phyloP scores from a whole-genome alignment of 1,140 invertebrate species.

The Pogonomyrmex barbatus region DNA sequence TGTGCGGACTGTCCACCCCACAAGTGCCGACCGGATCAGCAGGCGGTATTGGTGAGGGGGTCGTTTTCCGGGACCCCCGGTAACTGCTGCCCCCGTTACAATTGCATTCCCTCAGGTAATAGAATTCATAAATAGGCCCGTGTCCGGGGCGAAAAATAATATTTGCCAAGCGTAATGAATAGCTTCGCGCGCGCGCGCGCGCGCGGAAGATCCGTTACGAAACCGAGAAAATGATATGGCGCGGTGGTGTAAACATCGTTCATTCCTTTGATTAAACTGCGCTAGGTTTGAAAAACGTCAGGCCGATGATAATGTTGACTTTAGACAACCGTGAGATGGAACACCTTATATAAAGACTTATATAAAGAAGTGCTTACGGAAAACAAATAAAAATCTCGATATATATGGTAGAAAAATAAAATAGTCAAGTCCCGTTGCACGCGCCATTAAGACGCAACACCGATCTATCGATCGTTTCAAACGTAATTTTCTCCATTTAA shows the following conservation, averaged over 20 bases:
- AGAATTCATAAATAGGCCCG: slow-evolving; percentile 29
- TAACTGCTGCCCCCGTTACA: slow-evolving; percentile 69
- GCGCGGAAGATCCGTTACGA: slow-evolving; percentile 22
- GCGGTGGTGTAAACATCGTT: slow-evolving; percentile 9
- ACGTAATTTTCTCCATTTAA: background rate
- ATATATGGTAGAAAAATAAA: background rate
- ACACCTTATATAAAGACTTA: background rate
- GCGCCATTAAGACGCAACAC: background rate
- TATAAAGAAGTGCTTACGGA: background rate
- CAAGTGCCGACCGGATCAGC: slow-evolving; percentile 61
- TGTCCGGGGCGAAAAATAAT: slow-evolving; percentile 37
- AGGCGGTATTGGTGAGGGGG: slow-evolving; percentile 37
- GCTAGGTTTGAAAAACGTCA: background rate
- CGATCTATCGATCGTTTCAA: background rate
- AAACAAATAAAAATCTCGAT: slow-evolving; percentile 3
- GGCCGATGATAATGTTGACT: slow-evolving; percentile 1
- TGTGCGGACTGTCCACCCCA: slow-evolving; percentile 54
- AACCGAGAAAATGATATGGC: slow-evolving; percentile 39
- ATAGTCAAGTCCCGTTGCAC: background rate
- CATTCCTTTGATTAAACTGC: slow-evolving; percentile 46
- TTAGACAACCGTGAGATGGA: background rate
- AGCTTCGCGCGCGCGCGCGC: background rate
- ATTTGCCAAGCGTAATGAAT: slow-evolving; percentile 43
- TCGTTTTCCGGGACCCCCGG: slow-evolving; percentile 64
- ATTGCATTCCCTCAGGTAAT: slow-evolving; percentile 71